These are phyloP conservation scores for Megaceryle torquata DNA, from an alignment of 2,113 vertebrate species.

Conservation along the genomic window DNA sequence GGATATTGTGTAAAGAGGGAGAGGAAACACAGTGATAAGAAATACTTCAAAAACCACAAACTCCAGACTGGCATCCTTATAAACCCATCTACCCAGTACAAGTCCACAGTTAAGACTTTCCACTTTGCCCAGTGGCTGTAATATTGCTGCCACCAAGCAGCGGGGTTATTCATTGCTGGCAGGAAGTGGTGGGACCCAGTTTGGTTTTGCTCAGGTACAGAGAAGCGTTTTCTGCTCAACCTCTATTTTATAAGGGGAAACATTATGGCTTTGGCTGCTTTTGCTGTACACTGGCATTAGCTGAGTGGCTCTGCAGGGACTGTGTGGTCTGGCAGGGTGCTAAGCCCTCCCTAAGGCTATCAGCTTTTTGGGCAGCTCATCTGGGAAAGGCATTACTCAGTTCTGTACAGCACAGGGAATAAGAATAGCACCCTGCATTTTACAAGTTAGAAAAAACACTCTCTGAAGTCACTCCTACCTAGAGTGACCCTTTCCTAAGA, in stretches of 20 bases:
- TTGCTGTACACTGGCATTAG: not conserved
- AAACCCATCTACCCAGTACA: not conserved
- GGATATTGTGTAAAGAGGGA: not conserved
- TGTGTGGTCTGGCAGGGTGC: not conserved
- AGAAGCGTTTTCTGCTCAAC: not conserved
- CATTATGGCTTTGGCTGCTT: not conserved
- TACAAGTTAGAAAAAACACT: not conserved
- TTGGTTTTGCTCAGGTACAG: not conserved
- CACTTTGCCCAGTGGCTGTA: not conserved
- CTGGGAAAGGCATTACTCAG: not conserved
- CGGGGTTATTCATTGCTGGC: not conserved
- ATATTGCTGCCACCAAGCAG: not conserved
- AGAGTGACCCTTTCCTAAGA: not conserved
- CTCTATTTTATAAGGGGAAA: not conserved
- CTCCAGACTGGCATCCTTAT: not conserved
- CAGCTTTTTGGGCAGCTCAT: not conserved
- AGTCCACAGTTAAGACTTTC: not conserved
- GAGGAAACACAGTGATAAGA: not conserved
- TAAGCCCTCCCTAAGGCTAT: not conserved
- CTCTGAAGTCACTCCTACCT: not conserved
- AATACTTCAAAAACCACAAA: not conserved
- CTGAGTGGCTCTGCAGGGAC: not conserved
- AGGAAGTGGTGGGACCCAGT: not conserved
- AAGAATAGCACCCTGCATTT: not conserved
- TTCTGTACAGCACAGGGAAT: not conserved